These are phyloP conservation scores for Thunnus maccoyii DNA, from an alignment of 2,113 vertebrate species.

Conservation along the genomic window DNA sequence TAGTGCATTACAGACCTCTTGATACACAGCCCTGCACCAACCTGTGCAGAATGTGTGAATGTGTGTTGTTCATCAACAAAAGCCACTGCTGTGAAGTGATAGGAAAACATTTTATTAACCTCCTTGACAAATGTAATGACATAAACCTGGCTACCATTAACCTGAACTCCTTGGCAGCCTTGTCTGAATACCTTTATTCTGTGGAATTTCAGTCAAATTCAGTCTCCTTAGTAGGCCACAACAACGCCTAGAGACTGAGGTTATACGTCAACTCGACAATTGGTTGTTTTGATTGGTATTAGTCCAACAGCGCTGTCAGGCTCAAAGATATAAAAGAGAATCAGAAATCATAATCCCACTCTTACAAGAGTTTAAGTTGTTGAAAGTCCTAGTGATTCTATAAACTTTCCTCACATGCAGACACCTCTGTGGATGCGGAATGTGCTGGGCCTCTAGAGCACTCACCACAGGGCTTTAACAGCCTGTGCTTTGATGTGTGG, in stretches of 20 bases:
- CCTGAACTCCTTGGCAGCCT: not conserved
- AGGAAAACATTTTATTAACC: conserved; percentile 48
- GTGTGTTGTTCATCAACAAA: conserved; percentile 29
- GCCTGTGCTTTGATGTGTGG: conserved; percentile 66
- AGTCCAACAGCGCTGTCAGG: conserved; percentile 54
- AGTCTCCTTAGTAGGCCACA: conserved; percentile 24
- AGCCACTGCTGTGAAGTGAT: conserved; percentile 14
- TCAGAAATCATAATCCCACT: conserved; percentile 62
- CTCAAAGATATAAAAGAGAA: conserved; percentile 66
- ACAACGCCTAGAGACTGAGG: conserved; percentile 33
- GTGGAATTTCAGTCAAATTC: conserved; percentile 52
- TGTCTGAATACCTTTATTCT: conserved; percentile 36
- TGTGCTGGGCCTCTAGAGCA: conserved; percentile 36
- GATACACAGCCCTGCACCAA: not conserved
- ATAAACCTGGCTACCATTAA: conserved; percentile 31
- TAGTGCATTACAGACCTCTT: not conserved
- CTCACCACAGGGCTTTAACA: conserved; percentile 53
- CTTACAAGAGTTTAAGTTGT: conserved; percentile 63
- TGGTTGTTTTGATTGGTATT: conserved; percentile 60
- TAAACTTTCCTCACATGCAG: conserved; percentile 55
- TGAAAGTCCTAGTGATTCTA: conserved; percentile 60
- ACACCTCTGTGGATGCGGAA: conserved; percentile 53
- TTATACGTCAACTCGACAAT: conserved; percentile 47
- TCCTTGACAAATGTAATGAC: conserved; percentile 37
- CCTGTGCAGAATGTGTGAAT: not conserved